A percentile compares a stretch with the other conserved stretches of the same genome.
phyloP scores from a whole-genome alignment of 1,140 invertebrate species.

The Macrobrachium nipponense region DNA sequence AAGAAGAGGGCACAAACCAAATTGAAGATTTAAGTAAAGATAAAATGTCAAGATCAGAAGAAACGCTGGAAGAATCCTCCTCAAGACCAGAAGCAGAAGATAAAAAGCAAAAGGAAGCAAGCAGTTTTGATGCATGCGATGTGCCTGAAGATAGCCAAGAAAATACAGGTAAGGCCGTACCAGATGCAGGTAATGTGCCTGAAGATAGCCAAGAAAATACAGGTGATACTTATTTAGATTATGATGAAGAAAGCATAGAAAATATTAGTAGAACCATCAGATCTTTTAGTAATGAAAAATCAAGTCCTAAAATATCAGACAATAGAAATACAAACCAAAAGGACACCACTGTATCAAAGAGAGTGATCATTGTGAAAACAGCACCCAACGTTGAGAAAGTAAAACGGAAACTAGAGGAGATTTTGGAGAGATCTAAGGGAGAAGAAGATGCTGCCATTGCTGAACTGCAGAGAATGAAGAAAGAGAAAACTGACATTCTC shows the following conservation, averaged over 20 bases:
- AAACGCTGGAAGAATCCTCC: too few species aligned
- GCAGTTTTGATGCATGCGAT: not conserved
- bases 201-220: not conserved
- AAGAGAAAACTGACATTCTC: constrained; percentile 6
- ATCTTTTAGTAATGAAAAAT: not conserved
- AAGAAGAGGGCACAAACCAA: not conserved
- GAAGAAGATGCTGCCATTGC: constrained; percentile 15
- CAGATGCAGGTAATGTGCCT: not conserved
- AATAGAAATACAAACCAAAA: not conserved
- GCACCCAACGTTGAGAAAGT: constrained; percentile 13
- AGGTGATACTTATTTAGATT: not conserved
- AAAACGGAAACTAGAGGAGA: constrained; percentile 19
- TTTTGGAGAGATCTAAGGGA: constrained; percentile 4
- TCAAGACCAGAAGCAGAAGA: not conserved
- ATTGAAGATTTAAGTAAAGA: too few species aligned
- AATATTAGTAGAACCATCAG: too few species aligned
- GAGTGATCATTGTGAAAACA: constrained; percentile 2
- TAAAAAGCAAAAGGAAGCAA: constrained; percentile 11
- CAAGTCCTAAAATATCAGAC: not conserved
- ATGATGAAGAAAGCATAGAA: not conserved
- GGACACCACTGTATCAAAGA: not conserved
- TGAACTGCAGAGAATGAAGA: constrained; percentile 14
- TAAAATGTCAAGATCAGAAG: too few species aligned
- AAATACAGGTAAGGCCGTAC: not conserved
- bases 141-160: not conserved